Evolutionary conservation across 2,888 invertebrate genomes (phyloP).

Genomic region (Drosophila meridionalis): DNA sequence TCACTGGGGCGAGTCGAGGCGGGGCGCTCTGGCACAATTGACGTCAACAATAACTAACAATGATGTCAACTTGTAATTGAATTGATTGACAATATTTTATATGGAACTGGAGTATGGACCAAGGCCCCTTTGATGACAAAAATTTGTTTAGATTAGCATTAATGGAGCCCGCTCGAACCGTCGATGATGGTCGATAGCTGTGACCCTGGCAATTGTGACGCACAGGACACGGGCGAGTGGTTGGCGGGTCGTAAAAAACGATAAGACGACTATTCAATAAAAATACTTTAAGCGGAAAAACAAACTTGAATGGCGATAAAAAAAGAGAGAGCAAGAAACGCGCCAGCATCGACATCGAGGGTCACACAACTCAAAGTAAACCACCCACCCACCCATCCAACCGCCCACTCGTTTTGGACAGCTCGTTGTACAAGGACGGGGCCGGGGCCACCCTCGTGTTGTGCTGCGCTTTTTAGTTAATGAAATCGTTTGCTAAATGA

Average conservation of each 20-base stretch:
- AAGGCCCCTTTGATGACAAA: slow-evolving; percentile 60
- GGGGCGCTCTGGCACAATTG: slow-evolving; percentile 63
- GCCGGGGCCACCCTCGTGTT: slow-evolving; percentile 35
- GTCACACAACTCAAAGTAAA: slow-evolving; percentile 50
- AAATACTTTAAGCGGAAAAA: slow-evolving; percentile 84
- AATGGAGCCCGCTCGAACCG: slow-evolving; percentile 53
- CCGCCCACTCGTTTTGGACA: slow-evolving; percentile 65
- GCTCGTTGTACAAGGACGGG: slow-evolving; percentile 22
- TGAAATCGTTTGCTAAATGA: slow-evolving; percentile 84
- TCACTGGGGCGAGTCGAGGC: slow-evolving; percentile 46
- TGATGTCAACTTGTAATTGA: slow-evolving; percentile 82
- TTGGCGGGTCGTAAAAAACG: slow-evolving; percentile 77
- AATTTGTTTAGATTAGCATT: slow-evolving; percentile 84
- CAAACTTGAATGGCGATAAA: slow-evolving; percentile 82
- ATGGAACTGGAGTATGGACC: slow-evolving; percentile 43
- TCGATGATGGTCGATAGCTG: slow-evolving; percentile 22
- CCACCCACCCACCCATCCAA: slow-evolving; percentile 9
- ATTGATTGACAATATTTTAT: slow-evolving; percentile 84
- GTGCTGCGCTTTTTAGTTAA: slow-evolving; percentile 79
- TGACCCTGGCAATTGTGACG: slow-evolving; percentile 32
- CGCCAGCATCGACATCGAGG: slow-evolving; percentile 39
- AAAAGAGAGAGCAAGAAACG: neutral
- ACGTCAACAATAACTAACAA: slow-evolving; percentile 80
- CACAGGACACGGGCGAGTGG: slow-evolving; percentile 56
- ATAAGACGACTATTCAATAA: slow-evolving; percentile 79